Evolutionary conservation across 2,888 invertebrate species (phyloP).

Genomic region (Hypena proboscidalis): DNA sequence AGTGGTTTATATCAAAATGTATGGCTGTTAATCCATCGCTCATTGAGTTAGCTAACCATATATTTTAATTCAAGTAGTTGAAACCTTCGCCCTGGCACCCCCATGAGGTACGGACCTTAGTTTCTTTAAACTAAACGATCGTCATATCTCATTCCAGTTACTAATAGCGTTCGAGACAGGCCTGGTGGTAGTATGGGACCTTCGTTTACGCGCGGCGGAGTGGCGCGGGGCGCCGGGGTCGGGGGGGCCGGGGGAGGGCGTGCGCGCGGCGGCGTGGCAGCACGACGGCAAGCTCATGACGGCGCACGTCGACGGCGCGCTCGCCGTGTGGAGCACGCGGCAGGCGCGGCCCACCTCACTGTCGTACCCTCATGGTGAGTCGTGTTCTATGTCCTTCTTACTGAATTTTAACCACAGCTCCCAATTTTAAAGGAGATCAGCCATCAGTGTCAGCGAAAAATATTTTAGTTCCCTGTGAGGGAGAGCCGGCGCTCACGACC

Average conservation of each 20-base stretch:
- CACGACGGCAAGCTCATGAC: conserved; percentile 99
- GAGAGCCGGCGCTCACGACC: too few relatives aligned
- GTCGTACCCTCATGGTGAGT: conserved; percentile 96
- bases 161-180: conserved; percentile 98
- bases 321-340: conserved; percentile 96
- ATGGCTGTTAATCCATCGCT: too few relatives aligned
- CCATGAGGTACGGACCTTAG: too few relatives aligned
- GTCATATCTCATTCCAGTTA: conserved; percentile 86
- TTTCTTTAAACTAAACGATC: not conserved
- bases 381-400: not conserved
- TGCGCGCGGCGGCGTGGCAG: conserved; percentile 97
- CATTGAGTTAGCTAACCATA: too few relatives aligned
- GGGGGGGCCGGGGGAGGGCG: conserved; percentile 91
- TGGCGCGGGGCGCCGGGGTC: conserved; percentile 92
- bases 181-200: conserved; percentile 97
- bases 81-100: too few relatives aligned
- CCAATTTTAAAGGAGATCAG: too few relatives aligned
- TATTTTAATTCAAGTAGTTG: too few relatives aligned
- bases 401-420: too few relatives aligned
- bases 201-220: conserved; percentile 94
- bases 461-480: too few relatives aligned
- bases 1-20: too few relatives aligned
- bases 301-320: conserved; percentile 97
- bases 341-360: conserved; percentile 92
- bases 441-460: too few relatives aligned